Evolutionary conservation across 2,888 invertebrate genomes (phyloP), one percentile per base, ranked within the genome.

Genomic region (Plagodis pulveraria): DNA sequence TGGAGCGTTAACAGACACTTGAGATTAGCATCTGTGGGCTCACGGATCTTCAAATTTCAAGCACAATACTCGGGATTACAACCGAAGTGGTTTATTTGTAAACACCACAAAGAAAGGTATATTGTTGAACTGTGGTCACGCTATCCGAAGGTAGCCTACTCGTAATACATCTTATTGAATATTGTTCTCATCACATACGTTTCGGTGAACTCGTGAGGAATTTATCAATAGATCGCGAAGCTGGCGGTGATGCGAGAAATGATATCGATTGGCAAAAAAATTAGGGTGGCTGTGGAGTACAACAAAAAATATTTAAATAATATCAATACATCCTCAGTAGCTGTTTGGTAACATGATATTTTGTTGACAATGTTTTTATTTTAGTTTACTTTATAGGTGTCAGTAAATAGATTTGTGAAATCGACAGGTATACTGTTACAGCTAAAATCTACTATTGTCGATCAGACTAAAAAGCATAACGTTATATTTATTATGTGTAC

Each of bases 11-110:
- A 90, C 87, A 86, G 88, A 91, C 91, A 92, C 92, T 92, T 92
- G 92, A 92, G 92, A 92, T 92, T 91, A 91, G 90, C 91, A 92
- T 92, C 92, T 91, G 91, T 87, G 81, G 80, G 77, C 85, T 80
- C 80, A 84, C 52, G 38, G 84, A 84, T 87, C 86, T 81, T 87
- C 87, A 80, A 80, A 80, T 86, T 86, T 83, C 87, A 80, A 83
- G 81, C 81, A 91, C 90, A 91, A 91, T 86, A 72, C 72, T 76
- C 71, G 77, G 89, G 91, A 92, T 92, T 92, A 92, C 80, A 81
- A 77, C 77, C 83, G 84, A 80, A 87, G 89, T 88, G 86, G 89
- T 89, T 91, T 92, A 91, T 92, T 92, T 92, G 91, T 91, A 92
- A 91, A 91, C 90, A 92, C 78, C 80, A 87, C 87, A 88, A 86